Base-by-base conservation (phyloP, 2,113 vertebrate genomes). In the Cromileptes altivelis region DNA sequence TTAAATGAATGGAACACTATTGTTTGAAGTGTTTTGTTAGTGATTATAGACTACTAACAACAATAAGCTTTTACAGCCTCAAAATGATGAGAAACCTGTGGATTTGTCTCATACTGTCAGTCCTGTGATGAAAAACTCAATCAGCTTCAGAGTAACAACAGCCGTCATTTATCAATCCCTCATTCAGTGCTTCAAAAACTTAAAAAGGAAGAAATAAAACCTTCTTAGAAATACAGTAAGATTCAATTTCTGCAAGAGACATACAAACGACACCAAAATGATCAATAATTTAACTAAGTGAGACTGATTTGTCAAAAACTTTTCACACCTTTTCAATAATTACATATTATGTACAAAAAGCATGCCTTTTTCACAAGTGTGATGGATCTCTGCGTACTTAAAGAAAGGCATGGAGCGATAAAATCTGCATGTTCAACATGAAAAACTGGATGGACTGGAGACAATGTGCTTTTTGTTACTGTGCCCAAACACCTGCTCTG, bases 331-430 rank as follows among this genome's bases (percentile, higher is more conserved):
- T 69, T 64, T 69, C 10, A 49, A 53, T 77, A 71, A 82, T 78
- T 70, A 81, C 74, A 84, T 17, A 12, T 62, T 67, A 80, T 80
- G 19, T 86, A 89, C 80, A 82, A 14, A 77, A 70, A n/a, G 42
- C 69, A 80, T 52, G 65, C 58, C 52, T 58, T 60, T 4, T 64
- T 55, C 27, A 65, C 33, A 57, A 42, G 6, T 58, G 49, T 42
- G 58, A 27, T 23, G n/a, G 3, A 57, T 30, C 17, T 5, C 12
- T 5, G 7, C 8, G 17, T 9, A 49, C 7, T 60, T 18, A 52
- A 63, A 37, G 0, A 50, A 42, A 73, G 45, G 21, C 49, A 27
- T 7, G 13, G 56, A 75, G 74, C 56, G 27, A 57, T 69, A 8
- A 56, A 40, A 40, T 57, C 42, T 61, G 60, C n/a, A 45, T 17